Conservation (phyloP, 2,797 vertebrate species). For the Falco rusticolus region DNA sequence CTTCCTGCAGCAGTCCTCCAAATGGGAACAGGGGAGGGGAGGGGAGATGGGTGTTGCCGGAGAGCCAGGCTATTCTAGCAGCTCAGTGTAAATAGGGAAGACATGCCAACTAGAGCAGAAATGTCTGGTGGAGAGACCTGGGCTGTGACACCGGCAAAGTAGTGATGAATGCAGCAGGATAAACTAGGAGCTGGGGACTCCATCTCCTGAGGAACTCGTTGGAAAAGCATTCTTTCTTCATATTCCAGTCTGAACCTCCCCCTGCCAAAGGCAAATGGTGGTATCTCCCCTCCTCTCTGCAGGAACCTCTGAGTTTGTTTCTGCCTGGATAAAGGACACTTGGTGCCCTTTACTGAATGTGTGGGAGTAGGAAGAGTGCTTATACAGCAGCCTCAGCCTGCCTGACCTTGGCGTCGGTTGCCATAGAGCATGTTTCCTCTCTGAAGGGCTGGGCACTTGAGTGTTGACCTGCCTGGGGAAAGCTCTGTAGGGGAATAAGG, state of each 20-base stretch:
- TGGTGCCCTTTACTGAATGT: neutral
- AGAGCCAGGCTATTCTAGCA: neutral
- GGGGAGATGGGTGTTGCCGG: neutral
- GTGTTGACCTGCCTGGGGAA: neutral
- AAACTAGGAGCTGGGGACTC: neutral
- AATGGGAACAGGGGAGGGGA: neutral
- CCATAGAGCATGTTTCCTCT: neutral
- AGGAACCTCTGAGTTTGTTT: neutral
- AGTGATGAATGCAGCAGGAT: neutral
- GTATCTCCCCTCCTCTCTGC: neutral
- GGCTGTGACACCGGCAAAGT: neutral
- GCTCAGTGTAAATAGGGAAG: neutral
- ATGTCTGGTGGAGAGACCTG: neutral
- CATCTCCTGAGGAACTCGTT: fast-evolving
- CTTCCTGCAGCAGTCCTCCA: neutral
- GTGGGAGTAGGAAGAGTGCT: neutral
- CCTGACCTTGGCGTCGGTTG: neutral
- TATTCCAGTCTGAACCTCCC: neutral
- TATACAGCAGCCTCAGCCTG: neutral
- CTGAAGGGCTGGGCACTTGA: neutral
- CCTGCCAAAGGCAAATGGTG: neutral
- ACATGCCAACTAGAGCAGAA: conserved; percentile 30
- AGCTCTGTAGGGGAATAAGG: neutral
- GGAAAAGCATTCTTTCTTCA: neutral
- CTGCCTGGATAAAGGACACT: neutral